Evolutionary conservation across 2,113 vertebrate genomes (phyloP).

Genomic region (Dipodomys stephensi): DNA sequence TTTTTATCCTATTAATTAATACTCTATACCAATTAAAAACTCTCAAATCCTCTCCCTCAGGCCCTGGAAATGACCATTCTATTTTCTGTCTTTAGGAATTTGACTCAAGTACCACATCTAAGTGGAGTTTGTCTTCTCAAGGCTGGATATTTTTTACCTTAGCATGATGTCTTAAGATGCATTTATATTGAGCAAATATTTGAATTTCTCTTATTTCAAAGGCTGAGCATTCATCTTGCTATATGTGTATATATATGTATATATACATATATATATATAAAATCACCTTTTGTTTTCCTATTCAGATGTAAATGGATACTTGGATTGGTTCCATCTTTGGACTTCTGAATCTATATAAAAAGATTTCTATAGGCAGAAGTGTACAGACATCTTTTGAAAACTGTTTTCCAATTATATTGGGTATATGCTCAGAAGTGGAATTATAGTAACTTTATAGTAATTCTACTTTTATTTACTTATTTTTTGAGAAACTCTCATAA

Average conservation of each 20-base stretch:
- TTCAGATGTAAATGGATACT: not conserved
- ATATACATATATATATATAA: too few relatives aligned
- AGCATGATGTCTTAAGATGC: not conserved
- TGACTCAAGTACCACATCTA: not conserved
- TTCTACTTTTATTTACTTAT: not conserved
- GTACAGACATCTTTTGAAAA: not conserved
- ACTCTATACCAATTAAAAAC: not conserved
- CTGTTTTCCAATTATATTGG: not conserved
- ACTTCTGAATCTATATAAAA: not conserved
- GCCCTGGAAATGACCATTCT: not conserved
- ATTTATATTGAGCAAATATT: not conserved
- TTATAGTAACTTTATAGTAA: not conserved
- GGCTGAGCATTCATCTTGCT: not conserved
- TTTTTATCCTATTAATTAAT: slow-evolving; percentile 24
- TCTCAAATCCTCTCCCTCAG: not conserved
- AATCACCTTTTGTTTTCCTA: not conserved
- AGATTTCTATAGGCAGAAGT: not conserved
- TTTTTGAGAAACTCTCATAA: not conserved
- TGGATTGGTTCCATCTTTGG: not conserved
- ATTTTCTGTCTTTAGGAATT: not conserved
- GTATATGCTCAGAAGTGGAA: not conserved
- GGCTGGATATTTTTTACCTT: not conserved
- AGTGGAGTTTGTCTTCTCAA: slow-evolving; percentile 9
- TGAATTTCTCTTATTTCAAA: slow-evolving; percentile 17
- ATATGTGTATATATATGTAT: too few relatives aligned